Percentiles rank a stretch among this genome's conserved stretches.
Conservation (phyloP, 1,140 invertebrate species). For the Portunus trituberculatus region DNA sequence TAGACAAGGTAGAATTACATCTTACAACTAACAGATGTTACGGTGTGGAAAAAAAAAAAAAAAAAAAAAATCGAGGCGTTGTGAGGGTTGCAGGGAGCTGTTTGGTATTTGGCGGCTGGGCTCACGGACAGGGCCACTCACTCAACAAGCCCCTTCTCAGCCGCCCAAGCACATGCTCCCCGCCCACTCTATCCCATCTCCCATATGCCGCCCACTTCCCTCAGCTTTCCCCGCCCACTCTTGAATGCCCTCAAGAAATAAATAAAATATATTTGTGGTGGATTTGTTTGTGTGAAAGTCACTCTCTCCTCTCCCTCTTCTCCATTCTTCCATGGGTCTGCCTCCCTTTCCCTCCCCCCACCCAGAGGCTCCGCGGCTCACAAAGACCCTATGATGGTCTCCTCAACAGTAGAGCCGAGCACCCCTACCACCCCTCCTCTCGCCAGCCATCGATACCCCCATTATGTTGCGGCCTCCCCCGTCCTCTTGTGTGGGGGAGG, state of each 20-base stretch:
- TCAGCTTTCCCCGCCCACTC: not conserved
- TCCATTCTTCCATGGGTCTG: not conserved
- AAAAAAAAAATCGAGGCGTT: no score
- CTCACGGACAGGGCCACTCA: no score
- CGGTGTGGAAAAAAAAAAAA: no score
- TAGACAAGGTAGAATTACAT: no score
- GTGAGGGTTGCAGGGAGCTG: no score
- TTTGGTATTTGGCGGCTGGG: no score
- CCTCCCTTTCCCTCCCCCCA: not conserved
- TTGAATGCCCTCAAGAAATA: not conserved
- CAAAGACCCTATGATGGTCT: constrained; percentile 21
- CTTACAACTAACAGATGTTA: no score
- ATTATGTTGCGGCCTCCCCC: not conserved
- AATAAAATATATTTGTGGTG: constrained; percentile 15
- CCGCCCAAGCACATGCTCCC: not conserved
- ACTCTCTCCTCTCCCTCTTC: not conserved
- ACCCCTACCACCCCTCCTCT: not conserved
- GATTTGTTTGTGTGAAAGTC: constrained; percentile 22
- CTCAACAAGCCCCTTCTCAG: no score
- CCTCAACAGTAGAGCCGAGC: constrained; percentile 18
- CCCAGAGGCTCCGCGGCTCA: not conserved
- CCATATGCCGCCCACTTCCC: no score
- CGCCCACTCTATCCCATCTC: not conserved
- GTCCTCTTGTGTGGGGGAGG: not conserved
- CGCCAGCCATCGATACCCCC: not conserved